Evolutionary conservation across 2,888 invertebrate species (phyloP), one percentile per base, ranked within the genome.

Genomic region (Merodon equestris): DNA sequence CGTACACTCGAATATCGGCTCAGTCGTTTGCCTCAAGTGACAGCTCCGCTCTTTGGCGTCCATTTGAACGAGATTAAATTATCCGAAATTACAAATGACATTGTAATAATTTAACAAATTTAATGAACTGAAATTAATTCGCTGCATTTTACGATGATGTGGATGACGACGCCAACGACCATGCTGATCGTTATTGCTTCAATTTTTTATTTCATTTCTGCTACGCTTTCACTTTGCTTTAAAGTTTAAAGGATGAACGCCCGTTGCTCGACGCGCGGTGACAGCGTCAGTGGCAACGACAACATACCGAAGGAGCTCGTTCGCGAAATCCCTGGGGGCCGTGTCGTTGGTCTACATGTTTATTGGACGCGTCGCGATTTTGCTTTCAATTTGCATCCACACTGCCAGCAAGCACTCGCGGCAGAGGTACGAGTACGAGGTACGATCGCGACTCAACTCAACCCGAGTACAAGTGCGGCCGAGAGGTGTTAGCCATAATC

Each of bases 61-160:
- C 57, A 68, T 67, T 63, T 61, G 67, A 77, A 47, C 44, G 73
- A 77, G 63, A 77, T 77, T 77, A 77, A 77, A 77, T 77, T 77
- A 77, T 73, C 77, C 54, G 73, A 72, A 77, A 68, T 77, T 67
- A 77, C 77, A 77, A 73, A 77, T 77, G 67, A 73, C 77, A 77
- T 77, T 73, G 67, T 73, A 72, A 67, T 77, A 77, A 77, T 77
- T 73, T 73, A 77, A 63, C 73, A 68, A 77, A 77, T 61, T 77
- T 73, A 77, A 73, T 68, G 77, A 77, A 77, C 67, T 63, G 67
- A 77, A 77, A 77, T 77, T 77, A 77, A 77, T 77, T 77, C 73
- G 73, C 57, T 73, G 63, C 73, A 77, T 72, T 73, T 77, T 77
- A 77, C 67, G 77, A 73, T 68, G 72, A 77, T 67, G 77, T 67